phyloP scores from a whole-genome alignment of 2,797 vertebrate genomes.

The Sebastes iracundus region DNA sequence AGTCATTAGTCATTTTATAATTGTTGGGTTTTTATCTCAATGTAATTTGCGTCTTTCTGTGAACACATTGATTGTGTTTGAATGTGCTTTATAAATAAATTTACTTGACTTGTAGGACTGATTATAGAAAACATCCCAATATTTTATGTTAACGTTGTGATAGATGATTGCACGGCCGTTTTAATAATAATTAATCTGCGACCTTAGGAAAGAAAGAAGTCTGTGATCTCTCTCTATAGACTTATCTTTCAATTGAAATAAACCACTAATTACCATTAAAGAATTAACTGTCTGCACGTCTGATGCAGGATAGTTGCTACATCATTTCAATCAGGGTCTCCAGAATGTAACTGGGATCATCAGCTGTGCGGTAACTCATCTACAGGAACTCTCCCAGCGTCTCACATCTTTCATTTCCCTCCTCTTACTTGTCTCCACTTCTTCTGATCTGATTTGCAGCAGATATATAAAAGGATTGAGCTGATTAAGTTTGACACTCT shows the following conservation, averaged over 20 bases:
- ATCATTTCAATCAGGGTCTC: not conserved
- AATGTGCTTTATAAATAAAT: not conserved
- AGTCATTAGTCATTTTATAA: not conserved
- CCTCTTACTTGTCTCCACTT: slow-evolving; percentile 29
- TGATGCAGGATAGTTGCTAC: not conserved
- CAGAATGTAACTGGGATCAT: not conserved
- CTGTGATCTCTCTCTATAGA: not conserved
- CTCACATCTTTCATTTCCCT: slow-evolving; percentile 37
- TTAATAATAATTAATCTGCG: not conserved
- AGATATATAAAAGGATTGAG: slow-evolving; percentile 16
- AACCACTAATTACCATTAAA: not conserved
- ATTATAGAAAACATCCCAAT: not conserved
- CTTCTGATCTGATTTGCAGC: slow-evolving; percentile 49
- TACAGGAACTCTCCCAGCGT: slow-evolving; percentile 18
- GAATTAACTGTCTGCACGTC: not conserved
- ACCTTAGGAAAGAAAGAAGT: not conserved
- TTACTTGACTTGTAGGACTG: not conserved
- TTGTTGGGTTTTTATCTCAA: not conserved
- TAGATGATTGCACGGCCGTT: not conserved
- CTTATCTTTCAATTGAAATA: not conserved
- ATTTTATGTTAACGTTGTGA: not conserved
- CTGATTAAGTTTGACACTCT: slow-evolving; percentile 38
- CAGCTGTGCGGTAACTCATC: slow-evolving; percentile 22
- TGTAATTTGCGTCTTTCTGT: not conserved
- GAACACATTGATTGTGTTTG: not conserved